A percentile compares a stretch with the other conserved stretches of the same genome.
phyloP scores from a whole-genome alignment of 2,888 invertebrate species.

The Eumacrocentrus americanus region DNA sequence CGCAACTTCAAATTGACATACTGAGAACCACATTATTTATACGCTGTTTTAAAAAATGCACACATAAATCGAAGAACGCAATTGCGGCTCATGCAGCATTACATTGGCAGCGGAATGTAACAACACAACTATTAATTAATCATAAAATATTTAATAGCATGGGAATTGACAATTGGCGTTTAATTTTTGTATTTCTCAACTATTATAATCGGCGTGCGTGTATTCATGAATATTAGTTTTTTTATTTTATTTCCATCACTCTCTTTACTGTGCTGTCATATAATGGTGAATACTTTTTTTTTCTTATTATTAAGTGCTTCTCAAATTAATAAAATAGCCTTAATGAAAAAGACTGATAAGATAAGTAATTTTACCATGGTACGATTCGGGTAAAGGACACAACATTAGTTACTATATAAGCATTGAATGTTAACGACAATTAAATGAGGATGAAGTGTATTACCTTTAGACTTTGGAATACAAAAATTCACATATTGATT shows the following conservation, averaged over 20 bases:
- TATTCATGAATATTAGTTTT: constrained; percentile 8
- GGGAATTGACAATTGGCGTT: constrained; percentile 27
- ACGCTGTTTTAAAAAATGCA: constrained; percentile 6
- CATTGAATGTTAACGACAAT: constrained; percentile 51
- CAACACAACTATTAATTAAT: constrained; percentile 22
- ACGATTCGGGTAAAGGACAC: constrained; percentile 38
- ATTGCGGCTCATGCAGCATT: no score
- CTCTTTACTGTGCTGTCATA: constrained; percentile 22
- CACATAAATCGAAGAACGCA: no score
- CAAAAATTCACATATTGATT: constrained; percentile 26
- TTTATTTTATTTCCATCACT: constrained; percentile 9
- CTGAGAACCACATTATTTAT: constrained; percentile 11
- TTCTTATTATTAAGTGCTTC: constrained; percentile 41
- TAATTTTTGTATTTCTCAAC: constrained; percentile 10
- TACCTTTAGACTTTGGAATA: constrained; percentile 30
- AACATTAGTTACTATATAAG: constrained; percentile 44
- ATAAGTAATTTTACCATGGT: constrained; percentile 14
- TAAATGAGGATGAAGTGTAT: constrained; percentile 23
- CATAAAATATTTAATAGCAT: constrained; percentile 34
- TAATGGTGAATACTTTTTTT: constrained; percentile 21
- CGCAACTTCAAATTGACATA: not conserved
- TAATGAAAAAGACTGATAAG: constrained; percentile 26
- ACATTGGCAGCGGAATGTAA: no score
- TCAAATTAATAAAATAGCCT: constrained; percentile 34
- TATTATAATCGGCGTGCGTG: constrained; percentile 19